Evolutionary conservation across 2,797 vertebrate species (phyloP), one percentile per base, ranked within the genome.

Genomic region (Crocidura indochinensis): DNA sequence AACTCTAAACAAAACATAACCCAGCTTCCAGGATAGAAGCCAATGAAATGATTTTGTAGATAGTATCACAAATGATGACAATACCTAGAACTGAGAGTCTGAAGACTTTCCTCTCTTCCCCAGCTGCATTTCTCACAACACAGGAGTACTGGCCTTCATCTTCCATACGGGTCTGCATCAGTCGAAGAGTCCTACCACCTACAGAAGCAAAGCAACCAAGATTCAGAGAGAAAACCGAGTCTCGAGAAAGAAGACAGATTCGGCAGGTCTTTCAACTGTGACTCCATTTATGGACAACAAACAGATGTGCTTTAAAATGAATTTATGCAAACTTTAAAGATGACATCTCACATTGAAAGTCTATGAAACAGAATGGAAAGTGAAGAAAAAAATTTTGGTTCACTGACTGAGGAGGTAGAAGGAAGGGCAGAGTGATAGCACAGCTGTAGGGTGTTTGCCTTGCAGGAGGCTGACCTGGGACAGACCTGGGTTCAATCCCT

Each of bases 91-190:
- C 95, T 62, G 98, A 98, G 27, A 99, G 98, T 65, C 98, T 96
- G 96, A 99, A 99, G 93, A 97, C 96, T 96, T 99, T 99, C 92
- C 98, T 98, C 75, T 98, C 98, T 96, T 99, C 98, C 81, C 99
- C 99, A 20, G 98, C 99, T 47, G 98, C 96, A 22, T 99, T 99
- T 26, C 98, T 98, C 65, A 98, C 99, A 0, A 99, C 93, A 44
- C 99, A 99, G 0, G 98, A 98, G 73, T 99, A 99, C 56, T 91
- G 98, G 91, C 99, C 99, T 80, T 98, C 98, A 38, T 99, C 98
- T 27, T 98, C 98, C 0, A 94, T 91, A 20, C 97, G 94, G 2
- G 97, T 94, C 9, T 99, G 98, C 94, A 98, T 98, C 78, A 99
- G 94, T 51, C 99, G 98, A 47, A 99, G 97, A 0, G 96, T 98